Conservation (phyloP, 2,797 vertebrate genomes). For the Setipinna tenuifilis region DNA sequence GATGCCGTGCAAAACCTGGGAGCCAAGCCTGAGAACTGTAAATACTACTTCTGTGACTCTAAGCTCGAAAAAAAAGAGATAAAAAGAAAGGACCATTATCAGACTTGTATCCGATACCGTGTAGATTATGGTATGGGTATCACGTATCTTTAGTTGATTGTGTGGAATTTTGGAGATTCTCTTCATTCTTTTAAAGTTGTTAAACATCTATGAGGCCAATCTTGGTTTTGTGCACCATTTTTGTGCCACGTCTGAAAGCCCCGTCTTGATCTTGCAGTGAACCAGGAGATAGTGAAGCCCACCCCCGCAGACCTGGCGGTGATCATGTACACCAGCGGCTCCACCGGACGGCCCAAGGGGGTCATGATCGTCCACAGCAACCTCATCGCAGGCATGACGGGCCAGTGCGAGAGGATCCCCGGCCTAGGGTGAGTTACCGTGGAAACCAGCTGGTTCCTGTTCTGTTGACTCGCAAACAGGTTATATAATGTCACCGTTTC, state of each 20-base stretch:
- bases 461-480: not conserved
- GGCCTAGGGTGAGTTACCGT: constrained; percentile 86
- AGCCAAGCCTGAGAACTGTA: constrained; percentile 87
- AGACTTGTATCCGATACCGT: not conserved
- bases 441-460: not conserved
- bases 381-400: constrained; percentile 94
- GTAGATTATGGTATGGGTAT: not conserved
- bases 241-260: not conserved
- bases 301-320: constrained; percentile 87
- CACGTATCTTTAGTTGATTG: not conserved
- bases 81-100: not conserved
- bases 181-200: not conserved
- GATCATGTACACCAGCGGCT: constrained; percentile 98
- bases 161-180: not conserved
- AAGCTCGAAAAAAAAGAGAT: not conserved
- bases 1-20: constrained; percentile 87
- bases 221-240: not conserved
- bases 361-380: constrained; percentile 96
- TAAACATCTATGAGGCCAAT: too few relatives aligned
- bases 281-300: constrained; percentile 76
- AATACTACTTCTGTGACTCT: constrained; percentile 55
- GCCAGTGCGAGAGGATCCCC: constrained; percentile 95
- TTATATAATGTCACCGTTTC: not conserved
- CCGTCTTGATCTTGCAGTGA: constrained; percentile 72
- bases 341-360: constrained; percentile 94